phyloP scores from a whole-genome alignment of 2,888 invertebrate species.

The Brenthis ino region DNA sequence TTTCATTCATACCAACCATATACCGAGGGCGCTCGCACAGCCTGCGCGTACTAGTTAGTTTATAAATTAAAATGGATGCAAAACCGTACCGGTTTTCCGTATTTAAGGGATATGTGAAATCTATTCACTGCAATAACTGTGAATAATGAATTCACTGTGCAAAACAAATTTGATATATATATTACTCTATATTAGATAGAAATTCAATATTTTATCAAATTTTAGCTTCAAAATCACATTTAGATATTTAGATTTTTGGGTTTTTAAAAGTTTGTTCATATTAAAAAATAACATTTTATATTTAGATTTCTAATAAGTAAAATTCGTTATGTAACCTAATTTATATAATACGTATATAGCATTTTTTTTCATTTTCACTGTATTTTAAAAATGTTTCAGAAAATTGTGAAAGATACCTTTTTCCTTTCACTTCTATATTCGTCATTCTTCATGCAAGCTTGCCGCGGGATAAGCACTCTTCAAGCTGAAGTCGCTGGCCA shows the following conservation, averaged over 20 bases:
- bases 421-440: slow-evolving; percentile 35
- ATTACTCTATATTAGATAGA: not conserved
- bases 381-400: slow-evolving; percentile 19
- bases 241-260: too few relatives aligned
- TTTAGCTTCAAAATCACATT: too few relatives aligned
- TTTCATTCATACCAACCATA: slow-evolving; percentile 59
- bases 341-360: not conserved
- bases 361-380: slow-evolving; percentile 5
- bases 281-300: too few relatives aligned
- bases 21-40: slow-evolving; percentile 30
- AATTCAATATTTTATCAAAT: too few relatives aligned
- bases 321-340: too few relatives aligned
- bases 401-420: slow-evolving; percentile 31
- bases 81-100: slow-evolving; percentile 27
- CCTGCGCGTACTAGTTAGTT: slow-evolving; percentile 34
- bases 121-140: slow-evolving; percentile 13
- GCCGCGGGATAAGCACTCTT: slow-evolving; percentile 34
- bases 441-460: slow-evolving; percentile 37
- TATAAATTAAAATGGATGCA: slow-evolving; percentile 38
- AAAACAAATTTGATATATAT: slow-evolving; percentile 10
- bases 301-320: too few relatives aligned
- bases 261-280: too few relatives aligned
- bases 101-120: slow-evolving; percentile 20
- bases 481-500: slow-evolving; percentile 34
- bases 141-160: slow-evolving; percentile 13